Evolutionary conservation across 1,140 invertebrate genomes (phyloP).

Genomic region (Camponotus pennsylvanicus): DNA sequence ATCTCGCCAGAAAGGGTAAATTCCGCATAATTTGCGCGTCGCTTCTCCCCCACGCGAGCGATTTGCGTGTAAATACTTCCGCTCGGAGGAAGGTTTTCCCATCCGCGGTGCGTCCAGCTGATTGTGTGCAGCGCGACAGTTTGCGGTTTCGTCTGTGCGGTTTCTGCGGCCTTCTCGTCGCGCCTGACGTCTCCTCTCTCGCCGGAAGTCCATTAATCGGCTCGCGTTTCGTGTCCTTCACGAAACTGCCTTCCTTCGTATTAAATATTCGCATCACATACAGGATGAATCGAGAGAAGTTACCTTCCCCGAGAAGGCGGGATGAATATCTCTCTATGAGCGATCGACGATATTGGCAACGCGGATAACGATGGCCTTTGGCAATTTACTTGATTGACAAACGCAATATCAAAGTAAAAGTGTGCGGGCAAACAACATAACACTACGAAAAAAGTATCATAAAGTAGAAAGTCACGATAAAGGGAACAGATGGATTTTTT

Average conservation of each 20-base stretch:
- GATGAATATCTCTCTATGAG: neutral
- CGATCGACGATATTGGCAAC: neutral
- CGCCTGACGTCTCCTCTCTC: neutral
- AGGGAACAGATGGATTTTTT: constrained; percentile 2
- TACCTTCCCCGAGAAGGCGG: neutral
- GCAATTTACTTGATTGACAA: neutral
- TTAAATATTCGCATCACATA: neutral
- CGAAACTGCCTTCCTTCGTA: neutral
- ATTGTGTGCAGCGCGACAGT: constrained; percentile 10
- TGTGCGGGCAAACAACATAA: neutral
- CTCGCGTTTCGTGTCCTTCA: constrained; percentile 60
- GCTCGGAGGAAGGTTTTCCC: constrained; percentile 12
- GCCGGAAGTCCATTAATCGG: constrained; percentile 72
- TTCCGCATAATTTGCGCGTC: neutral
- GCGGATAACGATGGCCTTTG: neutral
- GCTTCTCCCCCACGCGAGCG: neutral
- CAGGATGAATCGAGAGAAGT: neutral
- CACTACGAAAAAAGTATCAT: neutral
- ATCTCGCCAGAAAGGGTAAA: neutral
- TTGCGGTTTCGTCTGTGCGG: constrained; percentile 32
- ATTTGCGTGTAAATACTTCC: constrained; percentile 32
- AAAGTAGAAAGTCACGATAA: neutral
- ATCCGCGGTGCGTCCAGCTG: neutral
- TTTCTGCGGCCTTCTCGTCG: constrained; percentile 18
- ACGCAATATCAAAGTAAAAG: neutral